Base-by-base conservation (phyloP, 2,113 vertebrate species). In the Chionodraco myersi region DNA sequence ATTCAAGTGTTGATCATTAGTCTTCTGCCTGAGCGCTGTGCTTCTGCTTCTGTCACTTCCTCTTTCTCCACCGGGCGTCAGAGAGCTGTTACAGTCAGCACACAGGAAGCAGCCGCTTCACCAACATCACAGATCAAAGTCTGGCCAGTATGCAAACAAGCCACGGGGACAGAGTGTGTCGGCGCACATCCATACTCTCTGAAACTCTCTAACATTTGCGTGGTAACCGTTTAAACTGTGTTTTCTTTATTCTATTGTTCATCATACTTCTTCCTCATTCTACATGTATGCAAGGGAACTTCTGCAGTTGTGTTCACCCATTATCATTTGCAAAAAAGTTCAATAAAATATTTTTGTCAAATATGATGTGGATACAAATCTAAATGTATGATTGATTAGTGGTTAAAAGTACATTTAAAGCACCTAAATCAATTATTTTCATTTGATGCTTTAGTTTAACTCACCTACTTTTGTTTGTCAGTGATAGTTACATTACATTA, bases 31-130 rank as follows among this genome's bases (percentile, higher is more conserved):
- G 21, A 66, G n/a, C 1, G n/a, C 21, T 56, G 12, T 56, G 61
- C 41, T 81, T 86, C 86, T 84, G 72, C 67, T 80, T 88, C 79
- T 81, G 67, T 79, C 41, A 84, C 86, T 90, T 92, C 91, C 85
- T 90, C 80, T 91, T 92, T 88, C 85, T 78, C 79, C 47, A 68
- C 4, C 21, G 12, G 64, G 73, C 45, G n/a, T 65, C 26, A 64
- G 13, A 52, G 34, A 79, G 56, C 60, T 56, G 60, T 81, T 59
- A 67, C 81, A 61, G 79, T 80, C 80, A 85, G 53, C 70, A 51
- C 59, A 85, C 85, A 90, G 88, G 90, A 93, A 91, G 49, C 65
- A 36, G 83, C 44, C 30, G 9, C 34, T 60, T 72, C 16, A 69
- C 18, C 30, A 41, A 16, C 5, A 23, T n/a, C 41, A 23, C 57